Evolutionary conservation across 2,113 vertebrate genomes (phyloP), one percentile per base, ranked within the genome.

Genomic region (Phainopepla nitens): DNA sequence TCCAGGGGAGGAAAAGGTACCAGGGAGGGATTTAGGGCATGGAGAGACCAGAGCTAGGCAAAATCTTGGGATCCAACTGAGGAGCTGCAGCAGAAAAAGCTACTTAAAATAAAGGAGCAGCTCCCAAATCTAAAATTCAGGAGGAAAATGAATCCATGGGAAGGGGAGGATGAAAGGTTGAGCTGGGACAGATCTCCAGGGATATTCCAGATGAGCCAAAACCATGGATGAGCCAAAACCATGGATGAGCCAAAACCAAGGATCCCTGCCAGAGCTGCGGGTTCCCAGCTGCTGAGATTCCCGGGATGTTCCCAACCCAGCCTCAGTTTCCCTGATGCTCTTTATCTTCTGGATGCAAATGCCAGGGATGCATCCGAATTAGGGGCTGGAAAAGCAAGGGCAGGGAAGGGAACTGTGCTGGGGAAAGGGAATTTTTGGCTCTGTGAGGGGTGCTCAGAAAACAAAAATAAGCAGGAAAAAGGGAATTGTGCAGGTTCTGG

Each of bases 181-280:
- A 80, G 64, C 16, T 28, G 24, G 54, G 45, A 22, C 19, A 14
- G 15, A 13, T 57, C 45, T 75, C n/a, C 56, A 36, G 47, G n/a
- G 47, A 75, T 17, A 10, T 0, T 14, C 36, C 0, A 0, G 47
- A 20, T 0, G 7, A 89, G 41, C 16, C 45, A n/a, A 89, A 71
- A 15, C 2, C 7, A 8, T 18, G 19, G 39, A 58, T 58, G n/a
- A n/a, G n/a, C n/a, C 11, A 82, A 88, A 89, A 65, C 19, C 24
- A 31, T 0, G 3, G 47, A 20, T 0, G 7, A 89, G 41, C 16
- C 45, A n/a, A 89, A 71, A 15, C 2, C 7, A 8, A 21, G 19
- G 39, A 58, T 58, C 27, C 5, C 18, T 65, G 22, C 7, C 42
- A 0, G 0, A 23, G 21, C 6, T 57, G 7, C 1, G 3, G 2